phyloP scores from a whole-genome alignment of 2,113 vertebrate species.

The Arenaria interpres region DNA sequence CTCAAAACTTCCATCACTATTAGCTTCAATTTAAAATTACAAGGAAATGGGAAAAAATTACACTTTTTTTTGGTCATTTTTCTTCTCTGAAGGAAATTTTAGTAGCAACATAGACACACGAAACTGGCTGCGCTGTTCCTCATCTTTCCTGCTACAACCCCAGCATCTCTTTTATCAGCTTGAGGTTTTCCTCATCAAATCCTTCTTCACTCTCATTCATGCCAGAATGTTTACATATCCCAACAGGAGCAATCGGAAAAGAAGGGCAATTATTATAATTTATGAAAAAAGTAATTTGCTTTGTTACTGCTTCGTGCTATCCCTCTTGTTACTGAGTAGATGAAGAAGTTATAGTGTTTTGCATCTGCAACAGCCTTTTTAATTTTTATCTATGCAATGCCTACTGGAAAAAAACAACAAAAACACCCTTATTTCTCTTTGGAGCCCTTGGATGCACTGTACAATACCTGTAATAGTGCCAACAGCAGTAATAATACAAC shows the following conservation, averaged over 20 bases:
- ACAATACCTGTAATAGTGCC: neutral
- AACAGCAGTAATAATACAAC: neutral
- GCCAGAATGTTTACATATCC: neutral
- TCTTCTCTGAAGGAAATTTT: neutral
- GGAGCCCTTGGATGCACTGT: neutral
- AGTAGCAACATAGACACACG: neutral
- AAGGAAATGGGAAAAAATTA: neutral
- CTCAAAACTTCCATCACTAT: neutral
- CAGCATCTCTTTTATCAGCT: slow-evolving; percentile 4
- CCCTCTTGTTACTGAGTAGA: neutral
- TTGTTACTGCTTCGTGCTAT: neutral
- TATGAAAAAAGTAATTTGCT: neutral
- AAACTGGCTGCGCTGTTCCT: neutral
- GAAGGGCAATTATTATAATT: neutral
- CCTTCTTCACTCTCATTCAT: neutral
- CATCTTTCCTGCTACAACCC: neutral
- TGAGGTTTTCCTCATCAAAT: slow-evolving; percentile 9
- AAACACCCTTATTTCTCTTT: neutral
- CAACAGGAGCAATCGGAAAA: neutral
- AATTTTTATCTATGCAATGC: neutral
- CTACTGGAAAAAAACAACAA: neutral
- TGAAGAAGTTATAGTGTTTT: neutral
- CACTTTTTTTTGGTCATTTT: neutral
- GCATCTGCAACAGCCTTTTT: neutral
- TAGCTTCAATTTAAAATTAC: neutral